These are phyloP conservation scores for Temnothorax nylanderi DNA, from an alignment of 1,140 invertebrate species.

Conservation along the genomic window DNA sequence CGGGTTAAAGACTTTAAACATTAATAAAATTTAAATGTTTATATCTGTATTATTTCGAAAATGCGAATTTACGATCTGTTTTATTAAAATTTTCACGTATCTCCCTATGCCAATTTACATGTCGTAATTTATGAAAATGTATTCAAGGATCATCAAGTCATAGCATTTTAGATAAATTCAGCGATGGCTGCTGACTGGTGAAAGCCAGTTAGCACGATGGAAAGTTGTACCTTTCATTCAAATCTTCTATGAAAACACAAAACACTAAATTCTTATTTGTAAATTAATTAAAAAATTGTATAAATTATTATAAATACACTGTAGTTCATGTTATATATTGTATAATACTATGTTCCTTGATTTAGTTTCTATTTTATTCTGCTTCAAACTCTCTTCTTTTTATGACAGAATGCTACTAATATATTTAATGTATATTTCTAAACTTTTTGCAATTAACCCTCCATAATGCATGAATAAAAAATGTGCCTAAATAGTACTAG, in stretches of 20 bases:
- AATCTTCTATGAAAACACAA: neutral
- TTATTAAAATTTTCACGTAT: neutral
- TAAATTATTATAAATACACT: neutral
- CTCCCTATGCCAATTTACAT: neutral
- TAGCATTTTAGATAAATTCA: neutral
- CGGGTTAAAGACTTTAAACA: neutral
- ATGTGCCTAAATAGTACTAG: neutral
- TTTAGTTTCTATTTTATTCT: too few species aligned
- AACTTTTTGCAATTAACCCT: neutral
- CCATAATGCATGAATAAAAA: neutral
- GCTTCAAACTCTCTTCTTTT: neutral
- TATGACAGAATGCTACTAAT: neutral
- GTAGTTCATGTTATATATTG: neutral
- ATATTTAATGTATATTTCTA: neutral
- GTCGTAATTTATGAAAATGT: neutral
- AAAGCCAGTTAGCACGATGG: conserved; percentile 18
- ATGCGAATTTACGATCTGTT: neutral
- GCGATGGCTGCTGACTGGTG: neutral
- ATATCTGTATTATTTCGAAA: neutral
- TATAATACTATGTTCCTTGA: neutral
- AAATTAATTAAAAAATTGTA: neutral
- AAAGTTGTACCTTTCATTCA: conserved; percentile 23
- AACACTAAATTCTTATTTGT: neutral
- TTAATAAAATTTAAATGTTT: neutral
- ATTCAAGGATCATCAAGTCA: neutral